phyloP scores from a whole-genome alignment of 2,888 invertebrate genomes.

The Tipula helvola region DNA sequence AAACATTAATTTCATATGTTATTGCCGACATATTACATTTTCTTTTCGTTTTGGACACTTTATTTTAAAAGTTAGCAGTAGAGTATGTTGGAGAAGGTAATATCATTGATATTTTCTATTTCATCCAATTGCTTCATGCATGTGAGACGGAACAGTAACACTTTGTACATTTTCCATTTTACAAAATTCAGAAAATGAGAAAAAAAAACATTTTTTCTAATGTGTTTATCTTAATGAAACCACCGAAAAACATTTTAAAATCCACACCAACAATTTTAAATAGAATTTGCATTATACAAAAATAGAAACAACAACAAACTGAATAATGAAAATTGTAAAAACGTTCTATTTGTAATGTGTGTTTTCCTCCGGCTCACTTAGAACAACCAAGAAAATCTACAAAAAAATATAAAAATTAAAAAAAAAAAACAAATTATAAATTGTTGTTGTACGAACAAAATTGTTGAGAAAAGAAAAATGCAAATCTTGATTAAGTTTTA shows the following conservation, averaged over 20 bases:
- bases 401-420: background rate
- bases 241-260: background rate
- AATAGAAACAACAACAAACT: background rate
- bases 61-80: no score
- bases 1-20: background rate
- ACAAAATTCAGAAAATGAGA: background rate
- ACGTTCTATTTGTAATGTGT: background rate
- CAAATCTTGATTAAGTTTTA: background rate
- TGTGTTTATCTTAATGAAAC: background rate
- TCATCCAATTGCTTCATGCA: no score
- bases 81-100: no score
- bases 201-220: background rate
- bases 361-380: background rate
- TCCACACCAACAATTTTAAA: background rate
- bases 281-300: background rate
- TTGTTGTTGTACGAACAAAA: background rate
- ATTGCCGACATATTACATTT: background rate
- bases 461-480: background rate
- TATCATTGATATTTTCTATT: no score
- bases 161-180: background rate
- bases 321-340: background rate
- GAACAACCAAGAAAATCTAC: background rate
- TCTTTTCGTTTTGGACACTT: background rate
- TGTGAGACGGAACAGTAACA: background rate
- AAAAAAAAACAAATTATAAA: background rate